Evolutionary conservation across 1,140 invertebrate genomes (phyloP), one percentile per base, ranked within the genome.

Genomic region (Camponotus pennsylvanicus): DNA sequence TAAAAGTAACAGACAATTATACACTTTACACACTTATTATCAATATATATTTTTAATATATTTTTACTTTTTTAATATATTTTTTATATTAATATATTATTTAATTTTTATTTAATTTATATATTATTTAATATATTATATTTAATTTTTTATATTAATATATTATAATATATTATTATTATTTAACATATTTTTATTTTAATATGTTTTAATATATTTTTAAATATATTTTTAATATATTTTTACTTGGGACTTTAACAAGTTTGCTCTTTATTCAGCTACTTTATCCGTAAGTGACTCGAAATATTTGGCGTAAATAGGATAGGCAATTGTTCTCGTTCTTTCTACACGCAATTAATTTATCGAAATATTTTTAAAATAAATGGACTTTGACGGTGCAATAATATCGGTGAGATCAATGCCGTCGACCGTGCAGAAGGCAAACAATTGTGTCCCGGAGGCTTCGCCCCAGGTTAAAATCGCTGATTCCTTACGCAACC

Each of bases 401-500:
- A 55, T 70, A 52, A 64, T 15, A 27, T 21, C 11, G 11, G 2
- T 9, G 3, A 49, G 34, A 73, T 82, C 61, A 34, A 82, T 82
- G 78, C 66, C 55, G 42, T 61, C 71, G 52, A 40, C n/a, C 18
- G 5, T 15, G n/a, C 15, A 40, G 7, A 34, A 83, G 45, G 75
- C 49, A 77, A 71, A 86, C 40, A 79, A 86, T 89, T 61, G 21
- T 18, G 11, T 63, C 69, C 15, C 61, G 71, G 32, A 55, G 52
- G 52, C 82, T 55, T 79, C 45, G 84, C 77, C 57, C 49, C 42
- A 4, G 37, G 71, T 77, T 42, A 55, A 52, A 86, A 89, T 77
- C 75, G 78, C 67, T 63, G 71, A 66, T 61, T 15, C 34, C 59
- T 89, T 89, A 77, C 77, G 70, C 64, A 89, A 89, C 32, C 55